Conservation (phyloP, 2,797 vertebrate genomes). For the Sorex maritimensis region DNA sequence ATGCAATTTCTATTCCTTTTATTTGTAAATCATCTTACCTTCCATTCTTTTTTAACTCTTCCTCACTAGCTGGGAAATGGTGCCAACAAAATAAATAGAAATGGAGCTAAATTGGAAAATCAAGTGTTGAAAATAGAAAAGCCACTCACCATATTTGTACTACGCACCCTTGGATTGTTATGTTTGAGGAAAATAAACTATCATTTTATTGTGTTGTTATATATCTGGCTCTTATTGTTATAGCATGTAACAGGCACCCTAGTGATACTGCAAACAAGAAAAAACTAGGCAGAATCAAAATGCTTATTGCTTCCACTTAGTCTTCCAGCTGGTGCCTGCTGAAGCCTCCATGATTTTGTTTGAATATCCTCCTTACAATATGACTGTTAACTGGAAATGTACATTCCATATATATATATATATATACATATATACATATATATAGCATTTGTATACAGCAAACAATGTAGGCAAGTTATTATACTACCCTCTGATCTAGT, state of each 20-base stretch:
- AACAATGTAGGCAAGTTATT: not conserved
- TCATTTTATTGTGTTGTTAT: not conserved
- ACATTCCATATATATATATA: not conserved
- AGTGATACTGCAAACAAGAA: not conserved
- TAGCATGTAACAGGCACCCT: not conserved
- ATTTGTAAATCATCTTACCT: not conserved
- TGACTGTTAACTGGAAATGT: not conserved
- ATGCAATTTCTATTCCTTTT: not conserved
- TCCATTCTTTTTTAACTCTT: not conserved
- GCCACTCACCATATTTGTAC: not conserved
- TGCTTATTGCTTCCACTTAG: not conserved
- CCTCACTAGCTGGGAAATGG: not conserved
- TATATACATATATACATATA: not conserved
- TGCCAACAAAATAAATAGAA: not conserved
- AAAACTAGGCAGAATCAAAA: not conserved
- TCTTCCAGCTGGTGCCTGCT: not conserved
- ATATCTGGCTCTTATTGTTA: not conserved
- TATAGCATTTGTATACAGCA: too few relatives aligned
- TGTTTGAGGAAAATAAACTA: not conserved
- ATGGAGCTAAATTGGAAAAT: not conserved
- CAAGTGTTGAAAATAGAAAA: not conserved
- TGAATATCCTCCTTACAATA: not conserved
- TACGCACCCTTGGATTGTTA: not conserved
- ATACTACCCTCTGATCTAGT: not conserved
- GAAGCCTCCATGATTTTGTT: not conserved